Evolutionary conservation across 2,888 invertebrate genomes (phyloP).

Genomic region (Drosophila pegasa): DNA sequence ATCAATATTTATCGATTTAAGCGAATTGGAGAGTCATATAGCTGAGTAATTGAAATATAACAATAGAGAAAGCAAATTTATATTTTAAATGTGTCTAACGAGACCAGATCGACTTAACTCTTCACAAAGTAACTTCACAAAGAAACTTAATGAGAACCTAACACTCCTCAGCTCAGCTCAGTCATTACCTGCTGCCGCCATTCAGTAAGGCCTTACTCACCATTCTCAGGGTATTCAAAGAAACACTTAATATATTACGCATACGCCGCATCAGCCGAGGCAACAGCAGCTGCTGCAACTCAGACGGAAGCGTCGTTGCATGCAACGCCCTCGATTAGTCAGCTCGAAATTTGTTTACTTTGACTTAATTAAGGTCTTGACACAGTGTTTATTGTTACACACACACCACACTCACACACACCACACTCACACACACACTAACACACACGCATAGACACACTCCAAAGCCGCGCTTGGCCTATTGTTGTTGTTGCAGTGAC

Average conservation of each 20-base stretch:
- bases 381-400: conserved; percentile 37
- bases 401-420: neutral
- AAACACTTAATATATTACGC: conserved; percentile 48
- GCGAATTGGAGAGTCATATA: too few species aligned
- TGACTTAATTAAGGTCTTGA: conserved; percentile 59
- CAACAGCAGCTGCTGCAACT: neutral
- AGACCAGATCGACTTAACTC: too few species aligned
- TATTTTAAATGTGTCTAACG: too few species aligned
- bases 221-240: neutral
- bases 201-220: neutral
- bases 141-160: neutral
- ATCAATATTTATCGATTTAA: too few species aligned
- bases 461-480: conserved; percentile 1
- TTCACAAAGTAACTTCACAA: too few species aligned
- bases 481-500: conserved; percentile 26
- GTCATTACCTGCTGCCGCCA: too few species aligned
- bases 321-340: conserved; percentile 61
- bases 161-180: neutral
- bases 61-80: too few species aligned
- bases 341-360: conserved; percentile 38
- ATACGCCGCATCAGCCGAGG: conserved; percentile 41
- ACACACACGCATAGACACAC: neutral
- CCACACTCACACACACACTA: conserved; percentile 1
- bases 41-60: too few species aligned
- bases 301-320: conserved; percentile 48